Base-by-base conservation (phyloP, 1,140 invertebrate genomes). In the Elysia chlorotica region DNA sequence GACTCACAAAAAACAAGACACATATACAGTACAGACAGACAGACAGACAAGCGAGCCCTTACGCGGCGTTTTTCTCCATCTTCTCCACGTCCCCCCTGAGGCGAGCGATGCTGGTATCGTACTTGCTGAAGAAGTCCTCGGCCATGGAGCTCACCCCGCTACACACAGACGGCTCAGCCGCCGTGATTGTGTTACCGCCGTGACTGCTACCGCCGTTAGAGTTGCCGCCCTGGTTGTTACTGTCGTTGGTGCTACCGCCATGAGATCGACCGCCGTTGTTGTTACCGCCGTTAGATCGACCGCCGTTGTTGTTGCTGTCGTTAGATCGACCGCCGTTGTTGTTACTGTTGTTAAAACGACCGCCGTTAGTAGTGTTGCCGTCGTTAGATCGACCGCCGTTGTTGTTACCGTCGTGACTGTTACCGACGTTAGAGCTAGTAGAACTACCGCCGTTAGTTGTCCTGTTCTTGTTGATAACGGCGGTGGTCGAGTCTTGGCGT, bases 121-220 rank as follows among this genome's bases (percentile, higher is more conserved):
- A 84, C 77, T 82, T 84, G 62, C 65, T 81, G 54, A 84, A 75
- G 56, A 82, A 82, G 70, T 84, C 82, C 5, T 75, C 68, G 14
- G 62, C 53, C 61, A 36, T 54, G 3, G 65, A 31, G 1, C 14
- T 23, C 28, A n/a, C n/a, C n/a, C n/a, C n/a, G n/a, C n/a, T n/a
- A n/a, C n/a, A n/a, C n/a, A n/a, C n/a, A n/a, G n/a, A n/a, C n/a
- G n/a, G n/a, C n/a, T n/a, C n/a, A n/a, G n/a, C n/a, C n/a, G n/a
- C n/a, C n/a, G n/a, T n/a, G n/a, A n/a, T n/a, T n/a, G n/a, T n/a
- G n/a, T n/a, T n/a, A n/a, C n/a, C 61, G 19, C 61, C 30, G 14
- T 63, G 14, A 10, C 14, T 35, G 31, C 6, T 5, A 28, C 30
- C 56, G 6, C 21, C 21, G 10, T 14, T 48, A 48, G 41, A 48